A percentile compares a stretch with the other conserved stretches of the same genome.
phyloP scores from a whole-genome alignment of 2,113 vertebrate species.

The Chelonoidis abingdonii region DNA sequence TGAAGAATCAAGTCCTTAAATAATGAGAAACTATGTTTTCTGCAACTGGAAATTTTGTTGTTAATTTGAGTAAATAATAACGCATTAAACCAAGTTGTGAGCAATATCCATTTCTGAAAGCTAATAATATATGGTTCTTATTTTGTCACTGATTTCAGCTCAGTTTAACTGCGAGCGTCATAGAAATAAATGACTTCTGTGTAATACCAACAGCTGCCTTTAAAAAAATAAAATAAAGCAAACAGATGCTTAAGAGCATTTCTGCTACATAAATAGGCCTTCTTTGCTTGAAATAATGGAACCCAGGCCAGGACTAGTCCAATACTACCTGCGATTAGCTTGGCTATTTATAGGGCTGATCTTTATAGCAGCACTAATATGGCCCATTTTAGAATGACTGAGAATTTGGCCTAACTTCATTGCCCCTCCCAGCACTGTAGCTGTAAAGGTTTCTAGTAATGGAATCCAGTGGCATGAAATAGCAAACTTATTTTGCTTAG shows the following conservation, averaged over 20 bases:
- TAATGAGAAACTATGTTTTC: neutral
- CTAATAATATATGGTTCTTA: neutral
- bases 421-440: conserved; percentile 15
- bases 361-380: conserved; percentile 57
- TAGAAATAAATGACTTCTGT: conserved; percentile 15
- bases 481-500: conserved; percentile 41
- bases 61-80: conserved; percentile 23
- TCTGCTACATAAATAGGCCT: conserved; percentile 36
- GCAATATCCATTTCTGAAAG: conserved; percentile 16
- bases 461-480: conserved; percentile 60
- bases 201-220: neutral
- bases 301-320: conserved; percentile 7
- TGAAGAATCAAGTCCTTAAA: neutral
- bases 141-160: conserved; percentile 31
- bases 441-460: conserved; percentile 55
- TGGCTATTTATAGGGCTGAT: conserved; percentile 46
- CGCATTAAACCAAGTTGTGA: neutral
- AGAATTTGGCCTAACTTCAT: conserved; percentile 44
- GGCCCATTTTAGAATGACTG: conserved; percentile 48
- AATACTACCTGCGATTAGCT: conserved; percentile 33
- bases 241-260: conserved; percentile 33
- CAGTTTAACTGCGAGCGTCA: neutral
- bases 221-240: neutral
- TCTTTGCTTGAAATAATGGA: conserved; percentile 31
- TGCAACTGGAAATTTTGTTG: conserved; percentile 2